These are phyloP conservation scores for Zonitis immaculata DNA, from an alignment of 2,888 invertebrate genomes.

Conservation along the genomic window DNA sequence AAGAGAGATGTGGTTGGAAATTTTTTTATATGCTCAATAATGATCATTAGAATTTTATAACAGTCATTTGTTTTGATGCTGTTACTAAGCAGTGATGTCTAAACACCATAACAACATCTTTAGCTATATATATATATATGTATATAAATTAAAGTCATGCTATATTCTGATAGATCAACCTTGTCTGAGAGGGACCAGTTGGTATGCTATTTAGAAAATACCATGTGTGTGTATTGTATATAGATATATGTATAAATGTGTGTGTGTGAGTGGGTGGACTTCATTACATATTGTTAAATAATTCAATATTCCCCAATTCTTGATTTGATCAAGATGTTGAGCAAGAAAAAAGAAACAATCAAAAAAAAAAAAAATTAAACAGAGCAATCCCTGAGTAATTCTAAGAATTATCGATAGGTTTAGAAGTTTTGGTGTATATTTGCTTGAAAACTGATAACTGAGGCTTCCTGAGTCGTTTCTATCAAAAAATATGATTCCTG, in stretches of 20 bases:
- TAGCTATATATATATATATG: too few relatives aligned
- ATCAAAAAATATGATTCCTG: too few relatives aligned
- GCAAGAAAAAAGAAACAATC: too few relatives aligned
- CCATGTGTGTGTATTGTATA: too few relatives aligned
- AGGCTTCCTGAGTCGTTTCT: too few relatives aligned
- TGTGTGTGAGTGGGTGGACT: neutral
- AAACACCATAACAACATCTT: neutral
- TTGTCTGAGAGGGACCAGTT: neutral
- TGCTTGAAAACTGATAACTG: too few relatives aligned
- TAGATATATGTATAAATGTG: too few relatives aligned
- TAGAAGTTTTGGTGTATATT: too few relatives aligned
- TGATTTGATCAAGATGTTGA: too few relatives aligned
- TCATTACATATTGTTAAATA: conserved; percentile 1
- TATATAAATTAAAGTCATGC: neutral
- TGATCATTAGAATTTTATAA: neutral
- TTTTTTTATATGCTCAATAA: neutral
- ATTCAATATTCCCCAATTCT: neutral
- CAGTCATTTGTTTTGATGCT: neutral
- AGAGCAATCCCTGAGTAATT: too few relatives aligned
- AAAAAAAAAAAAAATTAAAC: too few relatives aligned
- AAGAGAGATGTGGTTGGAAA: neutral
- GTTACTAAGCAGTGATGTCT: neutral
- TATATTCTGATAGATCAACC: neutral
- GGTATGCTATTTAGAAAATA: neutral
- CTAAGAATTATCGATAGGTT: too few relatives aligned